Evolutionary conservation across 2,888 invertebrate genomes (phyloP).

Genomic region (Pammene fasciana): DNA sequence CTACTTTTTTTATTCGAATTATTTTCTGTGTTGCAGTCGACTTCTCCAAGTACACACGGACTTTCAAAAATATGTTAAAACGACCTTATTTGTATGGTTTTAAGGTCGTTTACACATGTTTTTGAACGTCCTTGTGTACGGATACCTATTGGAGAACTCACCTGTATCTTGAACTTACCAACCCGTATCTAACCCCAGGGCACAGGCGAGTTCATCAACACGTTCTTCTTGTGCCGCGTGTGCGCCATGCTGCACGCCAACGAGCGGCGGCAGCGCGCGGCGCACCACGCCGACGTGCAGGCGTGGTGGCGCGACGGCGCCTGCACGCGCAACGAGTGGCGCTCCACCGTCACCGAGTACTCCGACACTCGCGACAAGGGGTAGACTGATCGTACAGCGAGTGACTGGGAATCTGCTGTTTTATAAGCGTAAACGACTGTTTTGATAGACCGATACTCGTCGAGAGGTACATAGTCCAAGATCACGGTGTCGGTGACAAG

Average conservation of each 20-base stretch:
- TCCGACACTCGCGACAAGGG: conserved; percentile 53
- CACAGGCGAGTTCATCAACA: conserved; percentile 97
- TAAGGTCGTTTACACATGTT: no score
- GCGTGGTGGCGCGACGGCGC: conserved; percentile 93
- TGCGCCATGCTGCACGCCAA: conserved; percentile 92
- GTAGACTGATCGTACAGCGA: conserved; percentile 36
- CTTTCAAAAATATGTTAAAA: no score
- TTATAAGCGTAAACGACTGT: not conserved
- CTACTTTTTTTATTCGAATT: no score
- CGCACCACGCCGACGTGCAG: conserved; percentile 91
- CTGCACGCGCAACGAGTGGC: conserved; percentile 86
- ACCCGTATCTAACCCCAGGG: conserved; percentile 77
- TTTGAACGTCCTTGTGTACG: no score
- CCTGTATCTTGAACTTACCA: not conserved
- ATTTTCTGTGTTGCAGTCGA: no score
- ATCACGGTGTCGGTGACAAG: not conserved
- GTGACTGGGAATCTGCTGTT: not conserved
- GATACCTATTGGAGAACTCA: no score
- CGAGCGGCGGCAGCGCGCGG: conserved; percentile 67
- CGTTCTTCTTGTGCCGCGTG: conserved; percentile 96
- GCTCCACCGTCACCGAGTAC: conserved; percentile 47
- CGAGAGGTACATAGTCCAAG: not conserved
- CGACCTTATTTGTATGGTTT: no score
- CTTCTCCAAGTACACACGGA: no score
- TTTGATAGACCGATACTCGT: not conserved